Evolutionary conservation across 2,888 invertebrate genomes (phyloP).

Genomic region (Trichogramma dendrolimi): DNA sequence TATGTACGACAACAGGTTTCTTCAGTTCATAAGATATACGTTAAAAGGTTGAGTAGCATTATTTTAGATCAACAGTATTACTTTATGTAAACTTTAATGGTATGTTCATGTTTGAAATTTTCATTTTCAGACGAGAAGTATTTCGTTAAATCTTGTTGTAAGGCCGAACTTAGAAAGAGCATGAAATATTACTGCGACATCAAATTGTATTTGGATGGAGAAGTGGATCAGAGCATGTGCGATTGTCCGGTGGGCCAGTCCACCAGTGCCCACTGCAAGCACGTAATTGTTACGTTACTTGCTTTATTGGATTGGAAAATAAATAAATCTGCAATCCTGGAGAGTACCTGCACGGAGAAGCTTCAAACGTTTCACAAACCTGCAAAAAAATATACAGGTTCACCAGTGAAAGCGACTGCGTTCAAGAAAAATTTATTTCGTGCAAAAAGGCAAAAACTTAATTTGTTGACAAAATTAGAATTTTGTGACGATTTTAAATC

Average conservation of each 20-base stretch:
- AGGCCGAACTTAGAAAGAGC: slow-evolving; percentile 10
- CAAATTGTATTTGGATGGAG: not conserved
- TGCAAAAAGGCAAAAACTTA: not conserved
- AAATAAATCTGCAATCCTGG: not conserved
- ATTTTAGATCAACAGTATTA: too few relatives aligned
- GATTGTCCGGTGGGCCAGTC: slow-evolving; percentile 12
- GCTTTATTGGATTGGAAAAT: not conserved
- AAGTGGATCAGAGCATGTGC: not conserved
- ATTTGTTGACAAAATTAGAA: too few relatives aligned
- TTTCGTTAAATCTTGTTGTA: slow-evolving; percentile 1
- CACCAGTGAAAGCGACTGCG: not conserved
- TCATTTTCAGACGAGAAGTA: not conserved
- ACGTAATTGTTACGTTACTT: slow-evolving; percentile 2
- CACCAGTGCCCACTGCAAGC: slow-evolving; percentile 15
- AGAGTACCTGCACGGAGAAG: not conserved
- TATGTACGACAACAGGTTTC: slow-evolving; percentile 5
- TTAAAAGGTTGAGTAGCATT: not conserved
- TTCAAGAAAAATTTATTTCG: slow-evolving; percentile 1
- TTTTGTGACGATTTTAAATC: not conserved
- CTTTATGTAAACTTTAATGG: not conserved
- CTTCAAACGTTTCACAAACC: slow-evolving; percentile 14
- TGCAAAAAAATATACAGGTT: not conserved
- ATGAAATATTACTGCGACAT: slow-evolving; percentile 1
- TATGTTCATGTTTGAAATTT: not conserved
- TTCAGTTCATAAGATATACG: not conserved